Evolutionary conservation across 2,888 invertebrate genomes (phyloP), one percentile per base, ranked within the genome.

Genomic region (Megalurothrips usitatus): DNA sequence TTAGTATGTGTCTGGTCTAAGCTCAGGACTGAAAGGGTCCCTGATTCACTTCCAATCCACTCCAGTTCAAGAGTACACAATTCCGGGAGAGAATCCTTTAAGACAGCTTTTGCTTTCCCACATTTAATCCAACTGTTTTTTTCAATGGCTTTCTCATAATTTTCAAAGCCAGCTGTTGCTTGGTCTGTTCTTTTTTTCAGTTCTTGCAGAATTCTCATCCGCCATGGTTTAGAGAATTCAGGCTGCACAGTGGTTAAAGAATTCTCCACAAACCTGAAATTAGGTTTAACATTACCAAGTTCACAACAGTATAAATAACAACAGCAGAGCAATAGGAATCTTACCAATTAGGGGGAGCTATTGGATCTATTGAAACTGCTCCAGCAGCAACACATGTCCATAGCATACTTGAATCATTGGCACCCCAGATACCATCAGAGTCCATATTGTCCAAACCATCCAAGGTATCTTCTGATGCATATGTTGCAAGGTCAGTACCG

Each of bases 371-470:
- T 43, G 90, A 89, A 85, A 95, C 94, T 79, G 95, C 95, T 10
- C 96, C 95, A 81, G 93, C 93, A 85, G 93, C 91, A 78, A 94
- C 92, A 89, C 93, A 94, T 79, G 91, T 91, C 96, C 96, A 96
- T 82, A 92, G 91, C 2, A 93, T 91, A 84, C 94, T 94, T 86
- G 94, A 94, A 83, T 94, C 93, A 0, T 82, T 80, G 79, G 83
- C 82, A 14, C 93, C 93, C 94, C 94, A 94, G 11, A 75, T 26
- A 26, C 68, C 68, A 26, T 75, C 68, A 9, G 68, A n/a, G 23
- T 75, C 68, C 26, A 26, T 23, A 26, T 75, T 23, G 23, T 75
- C 23, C 9, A 11, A 11, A 12, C 23, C 23, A 75, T 12, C 12
- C 12, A 75, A 75, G 23, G 58, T 58, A n/a, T 58, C 58, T 6